Conservation (phyloP, 2,888 invertebrate genomes). For the Dolomedes plantarius region DNA sequence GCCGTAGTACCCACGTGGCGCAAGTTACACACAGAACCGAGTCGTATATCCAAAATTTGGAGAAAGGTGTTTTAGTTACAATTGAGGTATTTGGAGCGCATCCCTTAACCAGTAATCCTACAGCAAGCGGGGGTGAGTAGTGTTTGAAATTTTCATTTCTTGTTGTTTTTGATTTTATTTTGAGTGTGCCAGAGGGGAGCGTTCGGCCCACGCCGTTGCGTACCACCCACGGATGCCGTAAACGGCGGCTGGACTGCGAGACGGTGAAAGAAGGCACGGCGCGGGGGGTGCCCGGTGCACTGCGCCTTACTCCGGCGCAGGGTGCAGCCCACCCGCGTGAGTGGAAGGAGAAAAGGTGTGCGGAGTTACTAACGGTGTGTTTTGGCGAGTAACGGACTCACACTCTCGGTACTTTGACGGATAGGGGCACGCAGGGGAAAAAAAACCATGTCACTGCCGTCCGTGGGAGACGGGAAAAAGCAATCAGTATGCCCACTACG, state of each 20-base stretch:
- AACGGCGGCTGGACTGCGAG: constrained; percentile 42
- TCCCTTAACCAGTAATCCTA: constrained; percentile 17
- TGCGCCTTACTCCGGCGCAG: constrained; percentile 59
- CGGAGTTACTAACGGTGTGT: constrained; percentile 4
- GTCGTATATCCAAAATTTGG: neutral
- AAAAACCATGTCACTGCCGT: too few relatives aligned
- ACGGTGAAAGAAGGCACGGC: constrained; percentile 20
- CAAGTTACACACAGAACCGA: neutral
- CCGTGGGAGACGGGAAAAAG: too few relatives aligned
- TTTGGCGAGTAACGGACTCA: constrained; percentile 4
- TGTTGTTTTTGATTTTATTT: neutral
- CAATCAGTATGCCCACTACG: too few relatives aligned
- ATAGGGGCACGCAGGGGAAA: too few relatives aligned
- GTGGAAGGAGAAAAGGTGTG: neutral
- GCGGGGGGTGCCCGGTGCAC: constrained; percentile 13
- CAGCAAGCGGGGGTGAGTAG: neutral
- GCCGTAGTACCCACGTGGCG: constrained; percentile 35
- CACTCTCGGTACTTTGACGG: too few relatives aligned
- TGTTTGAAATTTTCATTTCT: neutral
- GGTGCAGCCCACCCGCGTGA: constrained; percentile 38
- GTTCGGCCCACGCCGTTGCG: neutral
- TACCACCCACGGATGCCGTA: constrained; percentile 32
- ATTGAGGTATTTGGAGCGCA: constrained; percentile 15
- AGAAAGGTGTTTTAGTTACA: neutral
- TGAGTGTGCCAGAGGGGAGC: neutral